A percentile compares a stretch with the other conserved stretches of the same genome.
Evolutionary conservation across 2,888 invertebrate species (phyloP).

Genomic region (Drosophila incognita): DNA sequence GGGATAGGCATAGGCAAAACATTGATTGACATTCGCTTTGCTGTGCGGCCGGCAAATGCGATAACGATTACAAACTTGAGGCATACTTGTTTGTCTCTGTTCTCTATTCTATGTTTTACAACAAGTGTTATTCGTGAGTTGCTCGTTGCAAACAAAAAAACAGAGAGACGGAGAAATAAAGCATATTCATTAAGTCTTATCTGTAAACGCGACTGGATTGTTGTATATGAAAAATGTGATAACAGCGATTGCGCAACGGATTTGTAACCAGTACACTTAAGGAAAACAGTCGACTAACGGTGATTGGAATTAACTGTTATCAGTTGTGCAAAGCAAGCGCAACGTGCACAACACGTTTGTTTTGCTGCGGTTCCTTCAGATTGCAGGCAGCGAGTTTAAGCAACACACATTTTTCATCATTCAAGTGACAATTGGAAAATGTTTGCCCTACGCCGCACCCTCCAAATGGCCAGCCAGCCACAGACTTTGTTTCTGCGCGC

Average conservation of each 20-base stretch:
- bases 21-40: constrained; percentile 34
- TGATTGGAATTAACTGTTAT: constrained; percentile 53
- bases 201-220: constrained; percentile 24
- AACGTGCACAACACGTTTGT: constrained; percentile 23
- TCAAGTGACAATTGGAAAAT: constrained; percentile 39
- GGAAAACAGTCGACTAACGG: constrained; percentile 40
- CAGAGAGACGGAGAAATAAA: not conserved
- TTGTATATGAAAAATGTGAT: constrained; percentile 47
- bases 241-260: constrained; percentile 70
- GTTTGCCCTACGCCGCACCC: constrained; percentile 64
- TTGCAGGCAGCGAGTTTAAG: not conserved
- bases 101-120: constrained; percentile 10
- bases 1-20: constrained; percentile 6
- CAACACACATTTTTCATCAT: constrained; percentile 38
- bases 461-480: constrained; percentile 37
- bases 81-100: constrained; percentile 30
- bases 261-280: constrained; percentile 41
- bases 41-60: constrained; percentile 41
- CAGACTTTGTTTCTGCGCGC: constrained; percentile 35
- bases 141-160: constrained; percentile 3
- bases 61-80: constrained; percentile 63
- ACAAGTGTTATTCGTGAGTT: constrained; percentile 14
- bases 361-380: not conserved
- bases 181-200: constrained; percentile 47
- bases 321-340: constrained; percentile 46